phyloP scores from a whole-genome alignment of 2,888 invertebrate genomes.

The Himalopsyche kuldschensis region DNA sequence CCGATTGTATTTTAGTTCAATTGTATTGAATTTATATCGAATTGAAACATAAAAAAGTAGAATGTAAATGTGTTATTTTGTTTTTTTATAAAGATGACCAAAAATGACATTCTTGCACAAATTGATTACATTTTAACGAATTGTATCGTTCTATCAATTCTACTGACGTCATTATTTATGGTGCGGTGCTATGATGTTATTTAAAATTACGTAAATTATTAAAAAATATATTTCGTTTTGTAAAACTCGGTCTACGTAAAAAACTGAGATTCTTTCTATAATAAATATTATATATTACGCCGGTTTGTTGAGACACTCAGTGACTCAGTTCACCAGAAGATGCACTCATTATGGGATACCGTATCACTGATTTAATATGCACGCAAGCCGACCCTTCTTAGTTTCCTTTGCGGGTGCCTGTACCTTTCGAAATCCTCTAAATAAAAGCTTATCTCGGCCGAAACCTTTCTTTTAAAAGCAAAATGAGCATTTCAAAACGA shows the following conservation, averaged over 20 bases:
- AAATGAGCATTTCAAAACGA: not conserved
- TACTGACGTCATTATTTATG: too few species aligned
- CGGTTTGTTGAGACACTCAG: not conserved
- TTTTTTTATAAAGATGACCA: too few species aligned
- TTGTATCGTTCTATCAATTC: too few species aligned
- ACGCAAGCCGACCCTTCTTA: not conserved
- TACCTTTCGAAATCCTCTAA: not conserved
- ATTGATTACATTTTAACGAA: too few species aligned
- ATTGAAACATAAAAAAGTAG: too few species aligned
- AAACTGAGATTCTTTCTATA: not conserved
- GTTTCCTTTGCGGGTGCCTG: not conserved
- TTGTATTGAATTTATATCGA: too few species aligned
- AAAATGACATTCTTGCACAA: too few species aligned
- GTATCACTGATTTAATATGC: slow-evolving; percentile 13
- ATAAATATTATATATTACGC: not conserved
- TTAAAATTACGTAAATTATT: too few species aligned
- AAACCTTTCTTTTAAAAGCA: not conserved
- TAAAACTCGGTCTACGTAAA: not conserved
- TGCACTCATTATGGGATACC: slow-evolving; percentile 10
- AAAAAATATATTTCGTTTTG: not conserved
- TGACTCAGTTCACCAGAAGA: not conserved
- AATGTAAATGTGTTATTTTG: too few species aligned
- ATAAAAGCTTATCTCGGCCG: not conserved
- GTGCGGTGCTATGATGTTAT: too few species aligned
- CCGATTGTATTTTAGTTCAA: too few species aligned